Evolutionary conservation across 2,113 vertebrate species (phyloP).

Genomic region (Lepidothrix coronata): DNA sequence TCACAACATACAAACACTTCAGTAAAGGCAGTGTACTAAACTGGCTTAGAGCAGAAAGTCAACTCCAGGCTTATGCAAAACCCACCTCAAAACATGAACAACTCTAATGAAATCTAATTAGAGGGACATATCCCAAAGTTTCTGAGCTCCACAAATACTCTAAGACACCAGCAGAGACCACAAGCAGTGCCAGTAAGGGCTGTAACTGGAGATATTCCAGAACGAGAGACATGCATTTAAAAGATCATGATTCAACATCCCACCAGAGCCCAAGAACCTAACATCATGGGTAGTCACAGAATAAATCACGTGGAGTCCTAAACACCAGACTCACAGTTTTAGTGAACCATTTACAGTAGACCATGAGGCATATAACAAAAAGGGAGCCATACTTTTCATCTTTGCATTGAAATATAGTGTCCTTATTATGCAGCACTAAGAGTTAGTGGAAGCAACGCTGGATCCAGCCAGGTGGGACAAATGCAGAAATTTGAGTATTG

Average conservation of each 20-base stretch:
- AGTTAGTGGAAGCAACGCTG: not conserved
- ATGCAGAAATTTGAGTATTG: not conserved
- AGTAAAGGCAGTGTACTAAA: not conserved
- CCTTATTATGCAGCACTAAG: not conserved
- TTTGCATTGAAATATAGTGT: not conserved
- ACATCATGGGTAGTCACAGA: not conserved
- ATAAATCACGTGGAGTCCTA: not conserved
- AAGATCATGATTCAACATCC: not conserved
- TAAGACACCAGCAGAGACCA: not conserved
- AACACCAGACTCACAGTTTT: not conserved
- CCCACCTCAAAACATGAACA: not conserved
- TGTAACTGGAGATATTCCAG: not conserved
- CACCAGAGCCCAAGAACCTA: not conserved
- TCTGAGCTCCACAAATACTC: not conserved
- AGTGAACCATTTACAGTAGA: not conserved
- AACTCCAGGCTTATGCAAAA: not conserved
- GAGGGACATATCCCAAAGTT: not conserved
- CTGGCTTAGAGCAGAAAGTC: not conserved
- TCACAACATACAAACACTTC: not conserved
- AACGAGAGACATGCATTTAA: not conserved
- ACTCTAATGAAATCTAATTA: not conserved
- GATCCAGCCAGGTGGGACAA: not conserved
- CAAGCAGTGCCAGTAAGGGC: not conserved
- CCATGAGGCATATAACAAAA: not conserved
- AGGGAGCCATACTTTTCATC: not conserved